Evolutionary conservation across 2,888 invertebrate genomes (phyloP).

Genomic region (Eurytoma californica): DNA sequence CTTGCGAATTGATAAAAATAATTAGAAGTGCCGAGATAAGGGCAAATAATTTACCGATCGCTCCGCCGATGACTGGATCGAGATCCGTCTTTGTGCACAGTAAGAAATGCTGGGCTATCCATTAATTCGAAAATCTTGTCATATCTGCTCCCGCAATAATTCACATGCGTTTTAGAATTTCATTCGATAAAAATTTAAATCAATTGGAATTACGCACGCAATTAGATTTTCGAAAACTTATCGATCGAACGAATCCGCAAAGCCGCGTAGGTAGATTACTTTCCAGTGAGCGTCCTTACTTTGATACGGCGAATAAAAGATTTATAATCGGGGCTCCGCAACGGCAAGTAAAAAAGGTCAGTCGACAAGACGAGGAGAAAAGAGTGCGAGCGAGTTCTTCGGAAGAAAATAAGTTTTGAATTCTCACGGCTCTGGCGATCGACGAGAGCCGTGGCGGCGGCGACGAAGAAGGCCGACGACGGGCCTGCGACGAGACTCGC

Average conservation of each 20-base stretch:
- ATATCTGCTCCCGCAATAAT: too few relatives aligned
- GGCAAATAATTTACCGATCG: conserved; percentile 45
- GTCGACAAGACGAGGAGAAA: neutral
- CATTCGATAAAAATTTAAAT: too few relatives aligned
- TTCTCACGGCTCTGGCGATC: conserved; percentile 25
- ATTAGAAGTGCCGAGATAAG: conserved; percentile 39
- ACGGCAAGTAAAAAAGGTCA: neutral
- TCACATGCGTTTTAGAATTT: too few relatives aligned
- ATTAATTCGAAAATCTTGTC: too few relatives aligned
- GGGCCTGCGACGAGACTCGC: neutral
- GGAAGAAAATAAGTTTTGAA: conserved; percentile 45
- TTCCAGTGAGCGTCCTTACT: neutral
- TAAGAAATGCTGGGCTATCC: too few relatives aligned
- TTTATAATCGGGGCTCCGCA: neutral
- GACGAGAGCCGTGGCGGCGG: neutral
- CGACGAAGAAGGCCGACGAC: neutral
- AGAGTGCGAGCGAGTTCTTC: neutral
- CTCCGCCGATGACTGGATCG: conserved; percentile 3
- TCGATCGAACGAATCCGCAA: neutral
- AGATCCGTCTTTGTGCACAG: neutral
- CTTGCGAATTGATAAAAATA: conserved; percentile 45
- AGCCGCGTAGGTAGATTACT: neutral
- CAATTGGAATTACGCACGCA: too few relatives aligned
- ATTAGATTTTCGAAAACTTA: too few relatives aligned
- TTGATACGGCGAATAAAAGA: conserved; percentile 2